Evolutionary conservation across 1,140 invertebrate species (phyloP).

Genomic region (Zophobas morio): DNA sequence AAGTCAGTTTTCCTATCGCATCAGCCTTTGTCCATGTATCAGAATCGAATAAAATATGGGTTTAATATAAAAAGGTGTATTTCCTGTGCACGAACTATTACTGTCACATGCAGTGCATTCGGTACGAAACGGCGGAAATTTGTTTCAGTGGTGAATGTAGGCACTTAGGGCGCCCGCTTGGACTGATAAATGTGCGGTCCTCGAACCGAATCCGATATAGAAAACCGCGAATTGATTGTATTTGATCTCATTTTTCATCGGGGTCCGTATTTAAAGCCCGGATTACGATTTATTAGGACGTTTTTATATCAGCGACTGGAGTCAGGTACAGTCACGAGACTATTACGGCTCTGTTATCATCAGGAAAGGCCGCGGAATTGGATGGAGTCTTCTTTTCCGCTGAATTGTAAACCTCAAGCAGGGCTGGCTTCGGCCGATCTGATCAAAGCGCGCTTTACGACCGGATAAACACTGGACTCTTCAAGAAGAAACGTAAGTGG

Average conservation of each 20-base stretch:
- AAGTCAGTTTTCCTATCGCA: too few relatives aligned
- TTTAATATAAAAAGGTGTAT: constrained; percentile 53
- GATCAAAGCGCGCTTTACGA: too few relatives aligned
- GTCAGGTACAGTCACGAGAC: constrained; percentile 42
- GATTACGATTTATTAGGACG: constrained; percentile 48
- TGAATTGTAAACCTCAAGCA: neutral
- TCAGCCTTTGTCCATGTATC: constrained; percentile 1
- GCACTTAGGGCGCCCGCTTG: constrained; percentile 27
- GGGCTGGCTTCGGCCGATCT: too few relatives aligned
- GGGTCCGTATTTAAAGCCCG: constrained; percentile 44
- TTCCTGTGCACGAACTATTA: constrained; percentile 49
- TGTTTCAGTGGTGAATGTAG: constrained; percentile 45
- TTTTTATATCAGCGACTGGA: constrained; percentile 42
- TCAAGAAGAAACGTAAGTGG: too few relatives aligned
- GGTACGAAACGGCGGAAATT: constrained; percentile 47
- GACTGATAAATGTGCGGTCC: constrained; percentile 29
- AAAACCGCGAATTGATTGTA: constrained; percentile 54
- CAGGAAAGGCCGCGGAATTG: constrained; percentile 22
- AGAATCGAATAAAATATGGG: constrained; percentile 37
- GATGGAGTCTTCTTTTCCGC: constrained; percentile 18
- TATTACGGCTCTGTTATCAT: constrained; percentile 38
- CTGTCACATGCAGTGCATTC: constrained; percentile 50
- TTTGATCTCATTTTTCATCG: constrained; percentile 52
- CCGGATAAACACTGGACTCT: too few relatives aligned
- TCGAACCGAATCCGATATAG: constrained; percentile 44